These are phyloP conservation scores for Xenentodon cancila DNA, from an alignment of 2,797 vertebrate genomes.

Conservation along the genomic window DNA sequence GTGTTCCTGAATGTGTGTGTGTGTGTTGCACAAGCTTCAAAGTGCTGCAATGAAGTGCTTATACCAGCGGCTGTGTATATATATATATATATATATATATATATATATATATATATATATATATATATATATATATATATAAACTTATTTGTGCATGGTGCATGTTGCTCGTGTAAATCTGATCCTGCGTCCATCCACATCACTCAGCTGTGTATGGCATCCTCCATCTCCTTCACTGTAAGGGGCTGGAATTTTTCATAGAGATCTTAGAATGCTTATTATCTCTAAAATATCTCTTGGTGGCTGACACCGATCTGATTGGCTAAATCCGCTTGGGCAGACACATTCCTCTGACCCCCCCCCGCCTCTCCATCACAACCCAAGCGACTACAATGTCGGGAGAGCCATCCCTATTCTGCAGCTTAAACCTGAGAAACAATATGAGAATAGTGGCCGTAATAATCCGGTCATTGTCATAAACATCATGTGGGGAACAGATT, in stretches of 20 bases:
- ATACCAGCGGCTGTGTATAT: constrained; percentile 61
- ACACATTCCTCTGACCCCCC: constrained; percentile 58
- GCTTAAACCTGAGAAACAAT: constrained; percentile 35
- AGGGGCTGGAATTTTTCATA: constrained; percentile 72
- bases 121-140: constrained; percentile 27
- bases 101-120: too few species aligned
- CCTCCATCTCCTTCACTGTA: constrained; percentile 73
- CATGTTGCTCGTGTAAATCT: constrained; percentile 46
- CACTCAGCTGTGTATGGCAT: constrained; percentile 66
- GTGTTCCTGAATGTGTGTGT: constrained; percentile 18
- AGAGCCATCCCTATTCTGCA: constrained; percentile 20
- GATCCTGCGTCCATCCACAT: constrained; percentile 68
- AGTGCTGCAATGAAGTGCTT: constrained; percentile 61
- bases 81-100: constrained; percentile 25
- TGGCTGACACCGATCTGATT: constrained; percentile 79
- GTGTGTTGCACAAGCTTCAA: constrained; percentile 41
- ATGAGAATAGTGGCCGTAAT: neutral
- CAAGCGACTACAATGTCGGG: constrained; percentile 13
- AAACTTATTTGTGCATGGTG: constrained; percentile 25
- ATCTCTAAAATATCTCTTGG: constrained; percentile 78
- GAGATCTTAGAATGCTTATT: constrained; percentile 71
- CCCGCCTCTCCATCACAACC: neutral
- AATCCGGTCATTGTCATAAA: constrained; percentile 26
- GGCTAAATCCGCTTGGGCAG: constrained; percentile 64
- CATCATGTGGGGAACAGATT: constrained; percentile 11